Evolutionary conservation across 2,113 vertebrate genomes (phyloP), one percentile per base, ranked within the genome.

Genomic region (Nycticryphes semicollaris): DNA sequence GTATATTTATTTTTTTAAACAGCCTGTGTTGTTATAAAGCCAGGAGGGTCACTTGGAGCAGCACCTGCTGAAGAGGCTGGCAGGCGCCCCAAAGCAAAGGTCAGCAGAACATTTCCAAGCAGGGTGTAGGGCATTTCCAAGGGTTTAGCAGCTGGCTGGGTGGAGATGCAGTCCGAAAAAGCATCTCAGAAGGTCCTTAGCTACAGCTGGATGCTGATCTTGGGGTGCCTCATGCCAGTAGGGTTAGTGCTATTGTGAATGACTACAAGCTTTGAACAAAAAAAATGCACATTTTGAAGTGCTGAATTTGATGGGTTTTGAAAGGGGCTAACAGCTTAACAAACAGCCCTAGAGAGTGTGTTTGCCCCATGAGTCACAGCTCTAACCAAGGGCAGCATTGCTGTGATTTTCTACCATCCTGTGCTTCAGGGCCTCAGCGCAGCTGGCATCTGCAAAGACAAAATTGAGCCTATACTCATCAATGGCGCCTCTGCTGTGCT

Each of bases 51-150:
- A 67, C 86, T 63, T 18, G 4, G 72, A 94, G 83, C 68, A 88
- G 92, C 95, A 84, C 88, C 75, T 77, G 93, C 90, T 90, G 70
- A 62, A 70, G 79, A 57, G 59, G 45, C 84, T 93, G 94, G 82
- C 1, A 1, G 63, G 59, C 0, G 0, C 80, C 84, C 51, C 13
- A 1, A 64, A 89, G 47, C 85, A 84, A 67, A 92, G 80, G 76
- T 93, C 90, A 82, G 53, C 88, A 83, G 67, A 93, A 72, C 85
- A 62, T 27, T 93, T 85, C 54, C 67, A 73, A 80, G 35, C 66
- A 83, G 66, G 22, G 48, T 41, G 10, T 33, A 82, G 37, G 60
- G 60, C 11, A 75, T 75, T 75, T 84, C 59, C 63, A 78, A 63
- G 33, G 80, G 19, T 75, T 93, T 84, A 92, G 24, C 43, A 41